phyloP scores from a whole-genome alignment of 2,113 vertebrate species.

The human region DNA sequence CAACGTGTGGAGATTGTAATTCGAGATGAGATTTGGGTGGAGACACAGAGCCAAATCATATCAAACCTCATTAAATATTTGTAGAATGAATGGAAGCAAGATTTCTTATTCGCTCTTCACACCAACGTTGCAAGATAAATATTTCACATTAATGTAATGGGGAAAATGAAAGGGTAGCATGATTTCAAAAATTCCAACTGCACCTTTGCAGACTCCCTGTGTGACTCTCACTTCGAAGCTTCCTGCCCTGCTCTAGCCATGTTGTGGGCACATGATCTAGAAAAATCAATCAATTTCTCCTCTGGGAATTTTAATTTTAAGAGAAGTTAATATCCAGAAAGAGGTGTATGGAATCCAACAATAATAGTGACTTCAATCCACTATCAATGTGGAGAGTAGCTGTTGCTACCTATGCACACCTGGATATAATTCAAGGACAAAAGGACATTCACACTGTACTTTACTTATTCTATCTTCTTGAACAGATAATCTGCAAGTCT shows the following conservation, averaged over 20 bases:
- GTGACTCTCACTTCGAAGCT: not conserved
- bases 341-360: not conserved
- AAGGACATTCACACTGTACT: not conserved
- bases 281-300: not conserved
- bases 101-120: not conserved
- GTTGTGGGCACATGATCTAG: not conserved
- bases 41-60: too few relatives aligned
- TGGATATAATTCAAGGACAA: not conserved
- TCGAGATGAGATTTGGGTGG: too few relatives aligned
- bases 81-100: not conserved
- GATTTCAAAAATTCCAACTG: not conserved
- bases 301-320: not conserved
- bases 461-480: not conserved
- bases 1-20: too few relatives aligned
- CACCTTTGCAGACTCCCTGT: rapidly evolving
- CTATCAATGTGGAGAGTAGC: not conserved
- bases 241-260: not conserved
- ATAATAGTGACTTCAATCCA: rapidly evolving
- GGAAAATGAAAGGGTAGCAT: not conserved
- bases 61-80: not conserved
- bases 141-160: not conserved
- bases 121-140: not conserved
- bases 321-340: not conserved
- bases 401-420: not conserved
- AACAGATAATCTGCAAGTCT: not conserved